A percentile compares a stretch with the other conserved stretches of the same genome.
These are phyloP conservation scores for Galemys pyrenaicus DNA, from an alignment of 2,113 vertebrate species.

Conservation along the genomic window DNA sequence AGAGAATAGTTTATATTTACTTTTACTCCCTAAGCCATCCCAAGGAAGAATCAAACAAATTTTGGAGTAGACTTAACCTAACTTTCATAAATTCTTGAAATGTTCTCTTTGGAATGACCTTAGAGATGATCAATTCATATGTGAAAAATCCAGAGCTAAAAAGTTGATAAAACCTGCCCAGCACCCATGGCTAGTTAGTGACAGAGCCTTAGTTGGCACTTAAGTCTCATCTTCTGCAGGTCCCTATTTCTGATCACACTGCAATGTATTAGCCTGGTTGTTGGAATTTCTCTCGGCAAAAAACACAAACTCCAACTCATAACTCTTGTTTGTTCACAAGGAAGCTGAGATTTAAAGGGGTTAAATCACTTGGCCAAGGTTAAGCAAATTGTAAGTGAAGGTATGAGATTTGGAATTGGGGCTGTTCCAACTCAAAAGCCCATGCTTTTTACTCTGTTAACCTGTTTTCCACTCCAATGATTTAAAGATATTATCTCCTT, in stretches of 20 bases:
- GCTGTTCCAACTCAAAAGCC: not conserved
- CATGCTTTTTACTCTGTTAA: not conserved
- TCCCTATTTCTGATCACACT: not conserved
- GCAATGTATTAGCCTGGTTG: not conserved
- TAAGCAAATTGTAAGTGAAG: not conserved
- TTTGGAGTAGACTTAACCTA: not conserved
- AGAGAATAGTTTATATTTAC: not conserved
- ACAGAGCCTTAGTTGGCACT: not conserved
- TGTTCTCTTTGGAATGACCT: constrained; percentile 23
- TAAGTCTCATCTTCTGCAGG: not conserved
- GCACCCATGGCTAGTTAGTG: not conserved
- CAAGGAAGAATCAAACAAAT: not conserved
- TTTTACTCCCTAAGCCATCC: not conserved
- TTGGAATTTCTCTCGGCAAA: not conserved
- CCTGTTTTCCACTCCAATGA: not conserved
- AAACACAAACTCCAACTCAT: not conserved
- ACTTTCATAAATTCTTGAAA: constrained; percentile 45
- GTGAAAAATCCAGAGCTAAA: not conserved
- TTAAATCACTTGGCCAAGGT: not conserved
- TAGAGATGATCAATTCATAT: not conserved
- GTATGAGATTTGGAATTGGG: not conserved
- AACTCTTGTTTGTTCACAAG: not conserved
- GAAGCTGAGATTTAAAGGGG: not conserved
- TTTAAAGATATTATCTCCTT: not conserved
- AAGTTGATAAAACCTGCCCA: not conserved